Evolutionary conservation across 1,140 invertebrate genomes (phyloP).

Genomic region (Lamellibrachia luymesi): DNA sequence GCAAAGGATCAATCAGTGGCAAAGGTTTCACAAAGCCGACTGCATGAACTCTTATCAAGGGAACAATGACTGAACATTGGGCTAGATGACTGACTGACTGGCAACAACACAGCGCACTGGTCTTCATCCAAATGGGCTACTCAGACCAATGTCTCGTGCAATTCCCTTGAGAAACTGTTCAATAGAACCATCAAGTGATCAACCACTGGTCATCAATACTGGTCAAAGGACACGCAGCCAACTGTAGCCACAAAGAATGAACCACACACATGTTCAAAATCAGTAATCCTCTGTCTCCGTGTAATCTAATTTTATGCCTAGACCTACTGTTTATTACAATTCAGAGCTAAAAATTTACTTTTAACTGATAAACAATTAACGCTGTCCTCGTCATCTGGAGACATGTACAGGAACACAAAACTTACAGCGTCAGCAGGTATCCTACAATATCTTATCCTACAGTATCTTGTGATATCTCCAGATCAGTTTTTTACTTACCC

Average conservation of each 20-base stretch:
- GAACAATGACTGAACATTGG: no score
- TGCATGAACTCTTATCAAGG: no score
- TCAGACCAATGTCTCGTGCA: background rate
- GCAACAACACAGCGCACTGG: background rate
- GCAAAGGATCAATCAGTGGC: background rate
- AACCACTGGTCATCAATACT: background rate
- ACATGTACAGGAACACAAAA: background rate
- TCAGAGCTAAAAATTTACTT: background rate
- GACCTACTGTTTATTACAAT: background rate
- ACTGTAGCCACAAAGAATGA: background rate
- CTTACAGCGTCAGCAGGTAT: background rate
- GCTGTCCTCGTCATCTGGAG: background rate
- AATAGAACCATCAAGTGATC: background rate
- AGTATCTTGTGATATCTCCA: background rate
- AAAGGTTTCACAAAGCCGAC: no score
- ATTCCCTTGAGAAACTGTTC: background rate
- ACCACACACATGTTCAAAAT: background rate
- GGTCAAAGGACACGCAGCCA: background rate
- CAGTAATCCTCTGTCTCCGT: background rate
- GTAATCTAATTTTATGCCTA: background rate
- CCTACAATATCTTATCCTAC: background rate
- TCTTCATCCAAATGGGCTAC: background rate
- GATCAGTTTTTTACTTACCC: background rate
- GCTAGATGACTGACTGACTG: background rate
- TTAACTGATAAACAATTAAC: background rate